Base-by-base conservation (phyloP, 2,113 vertebrate genomes). In the Acanthochromis polyacanthus region DNA sequence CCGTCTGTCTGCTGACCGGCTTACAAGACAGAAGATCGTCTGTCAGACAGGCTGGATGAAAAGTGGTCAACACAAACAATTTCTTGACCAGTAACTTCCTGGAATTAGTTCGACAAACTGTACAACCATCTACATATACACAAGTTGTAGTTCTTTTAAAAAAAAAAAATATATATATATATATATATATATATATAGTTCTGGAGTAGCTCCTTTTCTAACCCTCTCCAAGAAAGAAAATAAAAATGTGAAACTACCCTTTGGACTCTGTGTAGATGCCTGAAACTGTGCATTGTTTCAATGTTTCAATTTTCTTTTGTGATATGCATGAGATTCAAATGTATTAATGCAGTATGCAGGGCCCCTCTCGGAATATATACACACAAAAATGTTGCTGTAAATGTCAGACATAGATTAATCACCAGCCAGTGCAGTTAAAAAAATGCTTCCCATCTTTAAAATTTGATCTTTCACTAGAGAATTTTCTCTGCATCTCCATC, bases 1-100 rank as follows among this genome's bases (percentile, higher is more conserved):
- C 75, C 17, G 5, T 40, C 65, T 38, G 75, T 80, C 84, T 88
- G 78, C 58, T 72, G 77, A 66, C 70, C 71, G 46, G 32, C 50
- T 68, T 15, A 20, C 7, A 12, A 56, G 17, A 12, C 32, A 23
- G 71, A 22, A 68, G 19, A 79, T 43, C 30, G 2, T 40, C 16
- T n/a, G 38, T 68, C 43, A 60, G 51, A 70, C 17, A 59, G 57
- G 9, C 32, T 38, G 50, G 10, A 23, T 45, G 30, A 22, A 23
- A 51, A 43, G 48, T 20, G n/a, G 5, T 55, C 22, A 46, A 14
- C 8, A 48, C n/a, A 23, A 3, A 6, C 7, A 11, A 23, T 50
- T 6, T 71, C 23, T 59, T 16, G 17, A 67, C 32, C 22, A 25
- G n/a, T 16, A 22, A 20, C 36, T 69, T 69, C n/a, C 22, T 56